These are phyloP conservation scores for Pachypeltis micranthus DNA, from an alignment of 1,140 invertebrate genomes.

Conservation along the genomic window DNA sequence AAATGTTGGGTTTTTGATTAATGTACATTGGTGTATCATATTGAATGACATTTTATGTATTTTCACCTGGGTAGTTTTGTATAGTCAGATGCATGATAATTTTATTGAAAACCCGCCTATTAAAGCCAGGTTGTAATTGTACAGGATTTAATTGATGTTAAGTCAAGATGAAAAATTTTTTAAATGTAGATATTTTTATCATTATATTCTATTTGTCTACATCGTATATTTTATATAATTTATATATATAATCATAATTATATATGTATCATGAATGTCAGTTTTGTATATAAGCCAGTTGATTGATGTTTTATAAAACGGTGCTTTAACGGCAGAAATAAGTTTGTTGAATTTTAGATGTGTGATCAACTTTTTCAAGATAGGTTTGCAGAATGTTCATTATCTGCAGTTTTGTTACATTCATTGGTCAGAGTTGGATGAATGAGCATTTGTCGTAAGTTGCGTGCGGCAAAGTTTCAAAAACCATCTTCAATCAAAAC, in stretches of 20 bases:
- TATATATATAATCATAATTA: not conserved
- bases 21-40: conserved; percentile 3
- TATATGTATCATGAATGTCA: no score
- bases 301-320: no score
- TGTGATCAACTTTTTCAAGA: no score
- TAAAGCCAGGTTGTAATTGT: conserved; percentile 3
- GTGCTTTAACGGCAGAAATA: no score
- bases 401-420: no score
- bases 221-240: not conserved
- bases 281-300: no score
- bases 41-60: not conserved
- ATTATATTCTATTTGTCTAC: conserved; percentile 4
- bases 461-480: no score
- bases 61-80: conserved; percentile 6
- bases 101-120: not conserved
- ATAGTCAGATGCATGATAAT: not conserved
- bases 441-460: no score
- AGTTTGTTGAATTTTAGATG: no score
- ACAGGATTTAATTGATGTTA: not conserved
- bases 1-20: not conserved
- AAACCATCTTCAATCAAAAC: no score
- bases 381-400: no score
- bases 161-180: not conserved
- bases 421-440: no score
- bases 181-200: conserved; percentile 2